Conservation (phyloP, 2,797 vertebrate genomes). For the Anas flavirostris region DNA sequence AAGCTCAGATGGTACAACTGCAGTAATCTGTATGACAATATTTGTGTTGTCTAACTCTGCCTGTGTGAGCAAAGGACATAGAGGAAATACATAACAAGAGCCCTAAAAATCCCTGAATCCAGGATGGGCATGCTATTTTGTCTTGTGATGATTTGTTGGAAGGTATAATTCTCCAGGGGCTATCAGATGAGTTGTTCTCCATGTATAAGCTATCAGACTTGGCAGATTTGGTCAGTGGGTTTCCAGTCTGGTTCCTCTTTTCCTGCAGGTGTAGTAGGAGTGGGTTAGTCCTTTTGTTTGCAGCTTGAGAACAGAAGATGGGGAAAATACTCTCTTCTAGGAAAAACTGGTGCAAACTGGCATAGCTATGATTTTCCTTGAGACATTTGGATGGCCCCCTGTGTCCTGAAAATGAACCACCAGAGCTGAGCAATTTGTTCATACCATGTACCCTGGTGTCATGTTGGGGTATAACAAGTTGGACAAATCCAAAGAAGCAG, state of each 20-base stretch:
- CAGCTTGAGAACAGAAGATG: neutral
- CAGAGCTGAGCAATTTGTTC: neutral
- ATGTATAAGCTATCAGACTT: neutral
- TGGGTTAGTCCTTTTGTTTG: neutral
- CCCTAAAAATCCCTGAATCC: neutral
- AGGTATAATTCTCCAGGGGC: neutral
- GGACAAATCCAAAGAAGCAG: neutral
- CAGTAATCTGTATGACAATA: neutral
- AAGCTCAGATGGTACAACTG: neutral
- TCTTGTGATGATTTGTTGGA: neutral
- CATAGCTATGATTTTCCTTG: neutral
- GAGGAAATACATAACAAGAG: neutral
- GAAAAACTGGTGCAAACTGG: neutral
- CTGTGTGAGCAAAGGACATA: neutral
- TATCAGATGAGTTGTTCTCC: neutral
- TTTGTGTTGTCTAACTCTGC: neutral
- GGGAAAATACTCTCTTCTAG: neutral
- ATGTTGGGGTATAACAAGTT: neutral
- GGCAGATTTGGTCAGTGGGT: neutral
- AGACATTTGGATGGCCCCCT: neutral
- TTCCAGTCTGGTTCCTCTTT: neutral
- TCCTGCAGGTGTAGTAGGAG: neutral
- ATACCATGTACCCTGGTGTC: neutral
- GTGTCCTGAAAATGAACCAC: neutral
- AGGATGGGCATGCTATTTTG: neutral